A percentile compares a stretch with the other conserved stretches of the same genome.
Conservation (phyloP, 2,797 vertebrate genomes). For the Melanogrammus aeglefinus region DNA sequence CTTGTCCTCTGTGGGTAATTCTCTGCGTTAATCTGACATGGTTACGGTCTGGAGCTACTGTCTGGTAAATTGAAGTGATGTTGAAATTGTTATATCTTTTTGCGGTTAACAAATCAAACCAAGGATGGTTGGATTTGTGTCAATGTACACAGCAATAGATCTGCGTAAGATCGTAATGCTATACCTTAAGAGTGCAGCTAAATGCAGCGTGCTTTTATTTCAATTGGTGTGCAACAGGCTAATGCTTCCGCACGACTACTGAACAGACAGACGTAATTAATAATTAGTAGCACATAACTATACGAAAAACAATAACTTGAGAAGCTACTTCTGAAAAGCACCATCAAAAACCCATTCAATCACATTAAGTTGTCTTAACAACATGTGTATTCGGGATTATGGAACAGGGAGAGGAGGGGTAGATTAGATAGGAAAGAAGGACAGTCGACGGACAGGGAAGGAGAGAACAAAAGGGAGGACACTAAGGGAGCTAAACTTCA, state of each 20-base stretch:
- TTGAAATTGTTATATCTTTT: not conserved
- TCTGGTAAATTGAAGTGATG: not conserved
- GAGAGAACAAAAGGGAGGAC: not conserved
- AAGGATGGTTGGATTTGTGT: not conserved
- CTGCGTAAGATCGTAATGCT: not conserved
- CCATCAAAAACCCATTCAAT: not conserved
- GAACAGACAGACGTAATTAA: not conserved
- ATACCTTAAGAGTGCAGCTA: not conserved
- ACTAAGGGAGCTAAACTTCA: conserved; percentile 12
- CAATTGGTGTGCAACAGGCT: not conserved
- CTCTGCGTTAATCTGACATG: not conserved
- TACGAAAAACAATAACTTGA: not conserved
- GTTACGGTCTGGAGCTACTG: not conserved
- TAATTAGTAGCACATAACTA: not conserved
- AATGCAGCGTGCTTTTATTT: not conserved
- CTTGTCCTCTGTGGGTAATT: not conserved
- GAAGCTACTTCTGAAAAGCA: not conserved
- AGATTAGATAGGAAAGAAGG: not conserved
- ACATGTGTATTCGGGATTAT: not conserved
- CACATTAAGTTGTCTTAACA: not conserved
- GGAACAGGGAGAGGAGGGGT: not conserved
- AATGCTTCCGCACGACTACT: not conserved
- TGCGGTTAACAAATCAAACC: not conserved
- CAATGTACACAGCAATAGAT: too few relatives aligned
- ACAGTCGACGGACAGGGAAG: not conserved